A percentile compares a stretch with the other conserved stretches of the same genome.
Conservation (phyloP, 2,113 vertebrate species). For the Lutjanus erythropterus region DNA sequence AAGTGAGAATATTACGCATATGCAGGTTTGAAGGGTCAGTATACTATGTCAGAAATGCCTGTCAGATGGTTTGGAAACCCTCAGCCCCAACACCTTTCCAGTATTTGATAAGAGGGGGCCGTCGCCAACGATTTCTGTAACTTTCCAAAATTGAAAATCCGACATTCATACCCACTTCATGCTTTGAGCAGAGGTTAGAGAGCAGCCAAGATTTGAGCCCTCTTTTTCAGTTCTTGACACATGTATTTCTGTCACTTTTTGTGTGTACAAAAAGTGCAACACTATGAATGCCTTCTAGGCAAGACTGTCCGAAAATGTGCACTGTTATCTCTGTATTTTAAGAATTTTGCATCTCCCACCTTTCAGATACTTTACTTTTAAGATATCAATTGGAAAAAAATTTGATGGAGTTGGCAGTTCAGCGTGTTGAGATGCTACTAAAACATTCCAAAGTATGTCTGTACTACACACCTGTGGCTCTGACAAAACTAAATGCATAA, state of each 20-base stretch:
- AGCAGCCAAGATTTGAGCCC: not conserved
- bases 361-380: too few relatives aligned
- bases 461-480: too few relatives aligned
- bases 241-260: not conserved
- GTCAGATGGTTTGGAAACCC: not conserved
- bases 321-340: not conserved
- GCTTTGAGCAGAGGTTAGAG: not conserved
- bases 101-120: too few relatives aligned
- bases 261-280: not conserved
- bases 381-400: too few relatives aligned
- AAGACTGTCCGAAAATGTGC: not conserved
- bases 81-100: not conserved
- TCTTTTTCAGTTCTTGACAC: not conserved
- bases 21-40: not conserved
- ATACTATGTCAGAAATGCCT: not conserved
- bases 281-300: not conserved
- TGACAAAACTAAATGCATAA: too few relatives aligned
- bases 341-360: not conserved
- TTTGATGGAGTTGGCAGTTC: too few relatives aligned
- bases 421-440: too few relatives aligned
- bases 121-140: not conserved
- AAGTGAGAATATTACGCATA: not conserved
- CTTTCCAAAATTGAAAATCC: not conserved
- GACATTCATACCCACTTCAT: not conserved
- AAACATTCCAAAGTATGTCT: too few relatives aligned